A percentile compares a stretch with the other conserved stretches of the same genome.
phyloP scores from a whole-genome alignment of 2,113 vertebrate species.

The Monopterus albus region DNA sequence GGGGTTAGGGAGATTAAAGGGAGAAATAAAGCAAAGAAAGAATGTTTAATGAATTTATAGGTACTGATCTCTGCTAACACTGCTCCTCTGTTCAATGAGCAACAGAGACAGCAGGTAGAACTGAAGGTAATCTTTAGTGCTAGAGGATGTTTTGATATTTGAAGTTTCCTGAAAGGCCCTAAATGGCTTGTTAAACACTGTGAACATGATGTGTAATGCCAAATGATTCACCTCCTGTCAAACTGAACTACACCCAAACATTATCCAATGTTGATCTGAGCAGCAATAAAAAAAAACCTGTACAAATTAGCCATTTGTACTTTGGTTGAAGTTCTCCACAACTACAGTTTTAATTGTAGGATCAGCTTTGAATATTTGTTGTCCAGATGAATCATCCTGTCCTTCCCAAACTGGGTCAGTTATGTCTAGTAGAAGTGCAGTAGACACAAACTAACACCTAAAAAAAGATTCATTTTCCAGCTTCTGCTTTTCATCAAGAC shows the following conservation, averaged over 20 bases:
- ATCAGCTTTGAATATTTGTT: not conserved
- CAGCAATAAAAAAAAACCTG: not conserved
- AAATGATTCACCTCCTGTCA: not conserved
- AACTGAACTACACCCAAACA: not conserved
- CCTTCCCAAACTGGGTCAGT: conserved; percentile 8
- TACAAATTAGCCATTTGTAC: conserved; percentile 2
- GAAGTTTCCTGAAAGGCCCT: conserved; percentile 5
- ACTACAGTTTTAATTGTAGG: not conserved
- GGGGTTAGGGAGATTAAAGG: conserved; percentile 61
- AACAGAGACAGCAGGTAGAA: conserved; percentile 17
- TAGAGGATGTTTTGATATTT: not conserved
- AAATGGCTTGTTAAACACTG: conserved; percentile 28
- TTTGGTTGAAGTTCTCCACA: not conserved
- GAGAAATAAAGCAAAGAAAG: conserved; percentile 55
- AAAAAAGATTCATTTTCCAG: conserved; percentile 1
- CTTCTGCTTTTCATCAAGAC: conserved; percentile 2
- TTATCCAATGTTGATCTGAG: conserved; percentile 13
- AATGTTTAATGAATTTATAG: conserved; percentile 60
- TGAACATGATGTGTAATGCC: conserved; percentile 8
- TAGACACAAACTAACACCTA: not conserved
- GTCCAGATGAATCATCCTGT: not conserved
- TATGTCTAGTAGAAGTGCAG: not conserved
- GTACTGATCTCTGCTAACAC: conserved; percentile 47
- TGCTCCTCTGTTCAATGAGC: conserved; percentile 14
- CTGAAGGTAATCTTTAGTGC: conserved; percentile 12